A percentile compares a stretch with the other conserved stretches of the same genome.
These are phyloP conservation scores for Xestia xanthographa DNA, from an alignment of 2,888 invertebrate genomes.

Conservation along the genomic window DNA sequence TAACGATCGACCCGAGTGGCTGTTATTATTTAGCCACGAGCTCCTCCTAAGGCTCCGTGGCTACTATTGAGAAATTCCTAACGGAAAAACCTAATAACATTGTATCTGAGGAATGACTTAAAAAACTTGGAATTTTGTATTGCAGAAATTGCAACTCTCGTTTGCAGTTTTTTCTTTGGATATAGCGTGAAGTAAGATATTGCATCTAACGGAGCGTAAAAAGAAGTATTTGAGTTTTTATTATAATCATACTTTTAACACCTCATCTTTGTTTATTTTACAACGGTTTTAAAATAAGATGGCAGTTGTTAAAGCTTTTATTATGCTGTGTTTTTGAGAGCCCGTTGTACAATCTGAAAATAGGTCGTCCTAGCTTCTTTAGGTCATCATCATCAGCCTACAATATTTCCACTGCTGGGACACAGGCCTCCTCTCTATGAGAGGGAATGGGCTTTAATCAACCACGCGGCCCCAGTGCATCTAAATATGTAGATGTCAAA, in stretches of 20 bases:
- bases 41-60: no score
- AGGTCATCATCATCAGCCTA: no score
- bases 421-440: no score
- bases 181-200: slow-evolving; percentile 13
- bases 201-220: slow-evolving; percentile 11
- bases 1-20: no score
- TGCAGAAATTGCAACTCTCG: background rate
- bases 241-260: slow-evolving; percentile 16
- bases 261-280: slow-evolving; percentile 26
- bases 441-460: no score
- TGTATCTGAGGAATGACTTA: background rate
- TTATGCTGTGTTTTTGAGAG: slow-evolving; percentile 2
- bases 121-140: background rate
- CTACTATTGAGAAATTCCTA: background rate
- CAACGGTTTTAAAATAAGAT: slow-evolving; percentile 14
- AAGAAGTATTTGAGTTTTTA: slow-evolving; percentile 21
- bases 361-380: fast-evolving
- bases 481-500: no score
- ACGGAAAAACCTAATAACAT: background rate
- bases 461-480: no score
- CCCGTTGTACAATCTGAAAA: background rate
- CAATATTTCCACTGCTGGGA: no score
- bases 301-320: background rate
- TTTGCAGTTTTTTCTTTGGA: background rate
- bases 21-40: no score